phyloP scores from a whole-genome alignment of 1,140 invertebrate species.

The Cyclargus thomasi region DNA sequence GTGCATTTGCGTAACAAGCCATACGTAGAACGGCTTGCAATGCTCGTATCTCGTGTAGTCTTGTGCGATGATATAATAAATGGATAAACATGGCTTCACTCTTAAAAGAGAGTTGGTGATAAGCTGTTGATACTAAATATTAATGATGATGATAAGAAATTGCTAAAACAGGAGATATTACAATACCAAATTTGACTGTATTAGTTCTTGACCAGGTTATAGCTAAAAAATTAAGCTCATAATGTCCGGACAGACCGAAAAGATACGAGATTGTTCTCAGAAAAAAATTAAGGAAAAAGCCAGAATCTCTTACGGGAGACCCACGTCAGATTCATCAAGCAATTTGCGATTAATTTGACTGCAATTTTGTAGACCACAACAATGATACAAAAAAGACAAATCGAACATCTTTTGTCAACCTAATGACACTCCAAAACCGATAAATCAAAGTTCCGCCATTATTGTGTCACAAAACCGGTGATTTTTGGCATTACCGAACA shows the following conservation, averaged over 20 bases:
- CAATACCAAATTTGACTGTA: too few species aligned
- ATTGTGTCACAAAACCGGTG: conserved; percentile 42
- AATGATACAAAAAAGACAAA: background rate
- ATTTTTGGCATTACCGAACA: conserved; percentile 49
- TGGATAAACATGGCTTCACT: too few species aligned
- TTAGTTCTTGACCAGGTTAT: too few species aligned
- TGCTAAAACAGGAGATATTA: too few species aligned
- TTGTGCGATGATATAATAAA: too few species aligned
- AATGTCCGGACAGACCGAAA: background rate
- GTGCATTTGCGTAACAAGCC: too few species aligned
- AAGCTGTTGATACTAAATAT: too few species aligned
- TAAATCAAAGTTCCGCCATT: conserved; percentile 38
- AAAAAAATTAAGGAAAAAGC: background rate
- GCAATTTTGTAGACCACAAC: background rate
- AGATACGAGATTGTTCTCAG: background rate
- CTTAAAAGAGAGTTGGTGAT: too few species aligned
- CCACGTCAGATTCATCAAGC: background rate
- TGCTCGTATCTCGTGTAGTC: too few species aligned
- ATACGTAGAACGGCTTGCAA: too few species aligned
- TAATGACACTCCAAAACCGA: background rate
- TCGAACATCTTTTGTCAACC: background rate
- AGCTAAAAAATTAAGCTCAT: too few species aligned
- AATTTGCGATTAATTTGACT: background rate
- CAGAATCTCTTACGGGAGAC: background rate
- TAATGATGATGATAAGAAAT: too few species aligned